phyloP scores from a whole-genome alignment of 2,797 vertebrate genomes.

The Coregonus suidteri region DNA sequence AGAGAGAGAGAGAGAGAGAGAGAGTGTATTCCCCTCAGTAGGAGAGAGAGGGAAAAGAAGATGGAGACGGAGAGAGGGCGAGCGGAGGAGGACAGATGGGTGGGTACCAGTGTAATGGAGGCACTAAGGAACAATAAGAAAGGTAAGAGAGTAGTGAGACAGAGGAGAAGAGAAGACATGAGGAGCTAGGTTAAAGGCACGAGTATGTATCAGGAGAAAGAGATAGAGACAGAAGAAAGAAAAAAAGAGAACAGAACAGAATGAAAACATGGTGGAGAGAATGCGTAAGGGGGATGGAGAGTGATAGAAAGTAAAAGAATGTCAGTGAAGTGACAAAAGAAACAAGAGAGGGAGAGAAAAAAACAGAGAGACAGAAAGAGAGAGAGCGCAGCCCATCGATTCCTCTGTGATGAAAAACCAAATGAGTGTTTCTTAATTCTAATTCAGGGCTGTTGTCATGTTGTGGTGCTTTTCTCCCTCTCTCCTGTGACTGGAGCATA shows the following conservation, averaged over 20 bases:
- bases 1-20: constrained; percentile 1
- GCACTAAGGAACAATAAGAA: too few relatives aligned
- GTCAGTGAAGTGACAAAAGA: neutral
- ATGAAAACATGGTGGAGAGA: constrained; percentile 8
- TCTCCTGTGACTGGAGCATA: constrained; percentile 62
- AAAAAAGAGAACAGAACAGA: neutral
- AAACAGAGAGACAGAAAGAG: neutral
- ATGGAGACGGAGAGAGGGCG: neutral
- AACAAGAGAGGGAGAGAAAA: constrained; percentile 6
- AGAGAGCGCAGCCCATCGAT: constrained; percentile 39
- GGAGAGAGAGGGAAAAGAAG: neutral
- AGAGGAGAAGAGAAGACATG: too few relatives aligned
- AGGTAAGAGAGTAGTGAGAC: too few relatives aligned
- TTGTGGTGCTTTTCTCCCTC: constrained; percentile 50
- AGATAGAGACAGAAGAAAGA: neutral
- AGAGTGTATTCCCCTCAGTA: neutral
- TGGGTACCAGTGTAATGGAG: neutral
- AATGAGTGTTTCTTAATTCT: constrained; percentile 66
- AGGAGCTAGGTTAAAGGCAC: neutral
- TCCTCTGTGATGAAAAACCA: constrained; percentile 59
- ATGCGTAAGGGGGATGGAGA: neutral
- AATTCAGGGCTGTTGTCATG: constrained; percentile 59
- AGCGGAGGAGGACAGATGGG: neutral
- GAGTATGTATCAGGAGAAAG: neutral
- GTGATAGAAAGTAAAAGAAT: neutral